These are phyloP conservation scores for Eublepharis macularius DNA, from an alignment of 2,113 vertebrate species.

Conservation along the genomic window DNA sequence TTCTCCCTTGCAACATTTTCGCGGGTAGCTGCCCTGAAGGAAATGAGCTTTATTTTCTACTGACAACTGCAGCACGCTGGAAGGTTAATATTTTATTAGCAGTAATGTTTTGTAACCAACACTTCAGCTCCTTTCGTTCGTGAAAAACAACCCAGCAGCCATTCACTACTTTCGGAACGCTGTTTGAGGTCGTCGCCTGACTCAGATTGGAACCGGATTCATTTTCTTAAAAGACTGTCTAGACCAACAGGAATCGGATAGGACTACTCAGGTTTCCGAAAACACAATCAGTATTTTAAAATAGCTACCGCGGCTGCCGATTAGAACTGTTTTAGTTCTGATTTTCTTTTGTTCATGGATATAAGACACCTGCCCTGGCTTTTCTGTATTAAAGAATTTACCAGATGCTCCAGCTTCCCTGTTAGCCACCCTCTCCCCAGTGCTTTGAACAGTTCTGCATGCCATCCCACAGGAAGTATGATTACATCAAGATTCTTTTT, in stretches of 20 bases:
- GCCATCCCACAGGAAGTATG: too few relatives aligned
- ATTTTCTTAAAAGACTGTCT: neutral
- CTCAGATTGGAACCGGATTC: fast-evolving
- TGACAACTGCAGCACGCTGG: neutral
- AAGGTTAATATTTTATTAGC: neutral
- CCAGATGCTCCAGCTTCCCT: too few relatives aligned
- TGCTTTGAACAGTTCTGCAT: too few relatives aligned
- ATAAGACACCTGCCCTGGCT: too few relatives aligned
- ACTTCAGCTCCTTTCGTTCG: neutral
- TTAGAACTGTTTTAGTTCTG: too few relatives aligned
- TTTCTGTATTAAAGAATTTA: too few relatives aligned
- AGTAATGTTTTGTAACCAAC: neutral
- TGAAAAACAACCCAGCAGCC: neutral
- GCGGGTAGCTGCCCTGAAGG: neutral
- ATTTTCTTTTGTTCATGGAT: too few relatives aligned
- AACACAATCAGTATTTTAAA: neutral
- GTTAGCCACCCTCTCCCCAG: too few relatives aligned
- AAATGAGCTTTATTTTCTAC: neutral
- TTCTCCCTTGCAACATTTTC: too few relatives aligned
- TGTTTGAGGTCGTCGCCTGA: neutral
- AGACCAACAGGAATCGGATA: neutral
- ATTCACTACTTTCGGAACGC: neutral
- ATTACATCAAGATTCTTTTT: too few relatives aligned
- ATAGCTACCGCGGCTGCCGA: neutral
- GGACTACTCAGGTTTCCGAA: neutral